Percentiles rank a stretch among this genome's conserved stretches.
Conservation (phyloP, 2,888 invertebrate species). For the Cristatella mucedo region DNA sequence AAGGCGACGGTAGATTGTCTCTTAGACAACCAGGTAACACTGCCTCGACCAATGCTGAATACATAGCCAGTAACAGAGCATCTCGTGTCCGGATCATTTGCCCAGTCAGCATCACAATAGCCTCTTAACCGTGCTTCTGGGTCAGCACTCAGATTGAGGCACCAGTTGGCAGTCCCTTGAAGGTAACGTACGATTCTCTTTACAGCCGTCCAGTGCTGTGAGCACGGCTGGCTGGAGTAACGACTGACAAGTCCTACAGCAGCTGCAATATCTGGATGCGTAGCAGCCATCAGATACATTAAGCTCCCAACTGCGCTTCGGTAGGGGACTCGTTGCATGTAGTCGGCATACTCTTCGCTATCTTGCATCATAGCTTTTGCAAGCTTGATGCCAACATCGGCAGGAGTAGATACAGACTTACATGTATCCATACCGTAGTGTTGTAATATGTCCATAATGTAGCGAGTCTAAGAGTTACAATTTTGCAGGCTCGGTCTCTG, state of each 20-base stretch:
- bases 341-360: neutral
- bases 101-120: too few species aligned
- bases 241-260: conserved; percentile 12
- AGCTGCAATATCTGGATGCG: conserved; percentile 15
- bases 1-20: too few species aligned
- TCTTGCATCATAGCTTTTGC: too few species aligned
- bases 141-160: too few species aligned
- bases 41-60: too few species aligned
- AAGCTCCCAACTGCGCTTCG: conserved; percentile 12
- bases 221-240: conserved; percentile 13
- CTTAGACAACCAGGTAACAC: too few species aligned
- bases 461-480: conserved; percentile 8
- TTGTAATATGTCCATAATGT: conserved; percentile 10
- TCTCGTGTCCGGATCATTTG: too few species aligned
- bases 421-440: conserved; percentile 10
- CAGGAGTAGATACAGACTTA: conserved; percentile 13
- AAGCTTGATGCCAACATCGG: conserved; percentile 8
- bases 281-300: conserved; percentile 13
- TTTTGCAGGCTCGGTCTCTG: too few species aligned
- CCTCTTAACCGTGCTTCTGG: too few species aligned
- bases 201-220: conserved; percentile 14
- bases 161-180: too few species aligned
- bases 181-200: conserved; percentile 14
- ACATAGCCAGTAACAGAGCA: too few species aligned
- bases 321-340: conserved; percentile 9